Percentiles rank a stretch among this genome's conserved stretches.
phyloP scores from a whole-genome alignment of 2,888 invertebrate genomes.

The Gastrophysa polygoni region DNA sequence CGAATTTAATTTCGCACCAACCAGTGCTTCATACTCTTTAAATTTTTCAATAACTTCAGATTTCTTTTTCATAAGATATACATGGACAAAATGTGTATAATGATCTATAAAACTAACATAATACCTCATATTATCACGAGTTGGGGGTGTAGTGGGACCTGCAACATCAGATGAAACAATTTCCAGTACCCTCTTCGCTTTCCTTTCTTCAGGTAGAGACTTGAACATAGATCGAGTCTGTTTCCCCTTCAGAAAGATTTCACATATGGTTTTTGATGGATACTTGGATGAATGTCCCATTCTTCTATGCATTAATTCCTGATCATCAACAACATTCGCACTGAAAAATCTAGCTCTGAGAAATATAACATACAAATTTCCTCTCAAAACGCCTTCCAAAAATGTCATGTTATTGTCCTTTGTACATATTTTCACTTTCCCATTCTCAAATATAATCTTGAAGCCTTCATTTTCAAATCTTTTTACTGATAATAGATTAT shows the following conservation, averaged over 20 bases:
- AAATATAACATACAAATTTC: neutral
- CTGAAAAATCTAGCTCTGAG: neutral
- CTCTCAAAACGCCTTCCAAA: slow-evolving; percentile 5
- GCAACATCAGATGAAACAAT: neutral
- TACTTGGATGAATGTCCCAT: neutral
- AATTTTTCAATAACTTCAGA: slow-evolving; percentile 6
- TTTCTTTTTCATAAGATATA: slow-evolving; percentile 2
- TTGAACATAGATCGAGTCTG: neutral
- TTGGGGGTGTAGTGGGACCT: neutral
- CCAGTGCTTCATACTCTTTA: slow-evolving; percentile 15
- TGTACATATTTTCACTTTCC: neutral
- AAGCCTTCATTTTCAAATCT: slow-evolving; percentile 2
- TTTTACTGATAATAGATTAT: slow-evolving; percentile 7
- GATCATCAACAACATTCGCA: neutral
- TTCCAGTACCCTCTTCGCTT: neutral
- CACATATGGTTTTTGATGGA: neutral
- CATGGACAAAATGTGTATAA: neutral
- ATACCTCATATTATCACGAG: neutral
- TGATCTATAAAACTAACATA: neutral
- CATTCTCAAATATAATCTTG: neutral
- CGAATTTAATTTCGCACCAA: neutral
- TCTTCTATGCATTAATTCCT: neutral
- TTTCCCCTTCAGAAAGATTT: slow-evolving; percentile 2
- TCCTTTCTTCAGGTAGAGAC: slow-evolving; percentile 2
- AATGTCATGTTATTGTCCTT: neutral